Evolutionary conservation across 2,888 invertebrate genomes (phyloP), one percentile per base, ranked within the genome.

Genomic region (Clepsis dumicolana): DNA sequence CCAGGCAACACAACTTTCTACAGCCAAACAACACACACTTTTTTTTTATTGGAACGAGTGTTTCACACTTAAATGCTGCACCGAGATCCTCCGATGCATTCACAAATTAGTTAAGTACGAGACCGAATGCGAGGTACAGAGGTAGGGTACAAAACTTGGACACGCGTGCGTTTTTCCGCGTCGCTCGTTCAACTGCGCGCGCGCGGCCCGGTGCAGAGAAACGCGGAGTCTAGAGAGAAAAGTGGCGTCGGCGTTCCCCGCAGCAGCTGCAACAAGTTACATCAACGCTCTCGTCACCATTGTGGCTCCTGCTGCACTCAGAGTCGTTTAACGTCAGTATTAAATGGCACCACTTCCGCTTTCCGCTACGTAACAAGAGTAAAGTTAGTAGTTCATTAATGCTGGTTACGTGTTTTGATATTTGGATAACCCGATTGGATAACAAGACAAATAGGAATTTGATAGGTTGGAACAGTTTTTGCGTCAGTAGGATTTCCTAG

Each of bases 181-280:
- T 79, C 82, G 79, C 74, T 81, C 74, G 77, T 73, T 72, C 71
- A 73, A 89, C 92, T 91, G 91, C 86, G 86, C 83, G 79, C 75
- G 86, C 83, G 85, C 80, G 72, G 72, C 35, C 35, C 10, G 44
- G 18, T 44, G 44, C 8, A 18, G 44, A 44, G 44, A 44, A 44
- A 44, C 16, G 29, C 91, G n/a, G n/a, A n/a, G n/a, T 90, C 83
- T 74, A 87, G 90, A 90, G 90, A 90, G 93, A 91, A 92, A 91
- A 88, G 91, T 86, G 82, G 78, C 38, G 38, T n/a, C n/a, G 12
- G 35, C 83, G 84, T 84, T 86, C 85, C 83, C 77, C 82, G 75
- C 82, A 75, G 77, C 59, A 52, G 54, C 53, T 16, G 27, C 70
- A 77, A 75, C 63, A 52, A 86, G 81, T 93, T 93, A 92, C 91